phyloP scores from a whole-genome alignment of 2,113 vertebrate species.

The Neolamprologus ventralis region DNA sequence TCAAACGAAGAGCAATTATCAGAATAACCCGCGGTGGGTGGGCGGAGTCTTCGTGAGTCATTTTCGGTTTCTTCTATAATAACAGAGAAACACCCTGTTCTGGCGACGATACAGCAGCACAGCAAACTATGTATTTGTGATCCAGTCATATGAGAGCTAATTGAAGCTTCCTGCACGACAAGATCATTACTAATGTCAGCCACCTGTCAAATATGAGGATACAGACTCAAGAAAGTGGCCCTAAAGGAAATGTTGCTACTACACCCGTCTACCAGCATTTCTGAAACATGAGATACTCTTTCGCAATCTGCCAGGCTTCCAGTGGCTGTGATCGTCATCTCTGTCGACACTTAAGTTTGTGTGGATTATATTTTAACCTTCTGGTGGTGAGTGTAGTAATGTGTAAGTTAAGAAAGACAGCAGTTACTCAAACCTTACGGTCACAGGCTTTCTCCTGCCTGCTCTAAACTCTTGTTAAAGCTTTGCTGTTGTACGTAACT shows the following conservation, averaged over 20 bases:
- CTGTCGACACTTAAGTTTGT: background rate
- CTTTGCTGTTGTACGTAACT: background rate
- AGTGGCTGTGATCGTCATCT: background rate
- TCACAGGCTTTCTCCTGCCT: background rate
- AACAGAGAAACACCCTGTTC: background rate
- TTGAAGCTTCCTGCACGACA: background rate
- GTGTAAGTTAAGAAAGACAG: background rate
- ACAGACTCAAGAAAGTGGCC: background rate
- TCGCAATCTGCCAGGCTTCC: background rate
- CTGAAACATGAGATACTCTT: background rate
- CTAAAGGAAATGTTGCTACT: background rate
- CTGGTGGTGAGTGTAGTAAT: background rate
- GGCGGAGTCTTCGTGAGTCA: conserved; percentile 12
- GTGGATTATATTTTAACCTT: background rate
- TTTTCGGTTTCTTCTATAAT: background rate
- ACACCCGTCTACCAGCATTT: background rate
- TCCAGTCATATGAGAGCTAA: background rate
- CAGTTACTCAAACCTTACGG: background rate
- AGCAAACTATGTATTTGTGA: background rate
- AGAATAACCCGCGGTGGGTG: background rate
- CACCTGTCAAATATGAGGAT: background rate
- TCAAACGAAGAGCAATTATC: background rate
- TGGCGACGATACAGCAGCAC: background rate
- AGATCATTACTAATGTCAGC: background rate
- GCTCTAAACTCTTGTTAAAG: background rate